Conservation (phyloP, 2,797 vertebrate genomes). For the Typhlichthys eigenmanni region DNA sequence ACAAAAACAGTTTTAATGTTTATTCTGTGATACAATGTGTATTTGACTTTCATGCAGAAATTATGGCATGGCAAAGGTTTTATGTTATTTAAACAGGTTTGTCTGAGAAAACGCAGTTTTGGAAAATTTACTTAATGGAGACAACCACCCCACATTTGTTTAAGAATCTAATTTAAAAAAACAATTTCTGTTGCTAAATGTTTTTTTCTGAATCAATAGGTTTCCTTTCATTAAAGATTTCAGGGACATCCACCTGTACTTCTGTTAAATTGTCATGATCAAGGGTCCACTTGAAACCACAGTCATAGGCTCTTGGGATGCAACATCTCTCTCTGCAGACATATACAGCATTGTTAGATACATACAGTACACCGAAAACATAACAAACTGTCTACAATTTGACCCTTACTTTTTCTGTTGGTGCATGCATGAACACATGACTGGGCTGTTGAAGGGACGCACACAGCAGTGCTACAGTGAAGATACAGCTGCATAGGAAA, state of each 20-base stretch:
- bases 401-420: constrained; percentile 54
- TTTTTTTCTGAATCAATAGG: neutral
- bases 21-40: too few species aligned
- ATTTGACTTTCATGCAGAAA: too few species aligned
- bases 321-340: constrained; percentile 50
- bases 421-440: constrained; percentile 46
- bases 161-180: neutral
- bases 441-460: constrained; percentile 19
- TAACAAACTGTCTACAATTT: neutral
- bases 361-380: neutral
- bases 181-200: neutral
- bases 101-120: too few species aligned
- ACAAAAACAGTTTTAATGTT: too few species aligned
- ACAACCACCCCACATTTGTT: too few species aligned
- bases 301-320: constrained; percentile 5
- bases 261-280: constrained; percentile 18
- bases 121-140: too few species aligned
- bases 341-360: constrained; percentile 32
- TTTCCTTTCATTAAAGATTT: too few species aligned
- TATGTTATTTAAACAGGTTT: too few species aligned
- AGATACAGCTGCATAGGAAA: constrained; percentile 60
- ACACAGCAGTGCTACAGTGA: constrained; percentile 73
- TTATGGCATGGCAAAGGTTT: too few species aligned
- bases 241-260: neutral
- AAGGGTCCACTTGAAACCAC: constrained; percentile 51